Evolutionary conservation across 37 sponge, comb jelly and placozoan species (phyloP).

Genomic region (Hormiphora californensis): DNA sequence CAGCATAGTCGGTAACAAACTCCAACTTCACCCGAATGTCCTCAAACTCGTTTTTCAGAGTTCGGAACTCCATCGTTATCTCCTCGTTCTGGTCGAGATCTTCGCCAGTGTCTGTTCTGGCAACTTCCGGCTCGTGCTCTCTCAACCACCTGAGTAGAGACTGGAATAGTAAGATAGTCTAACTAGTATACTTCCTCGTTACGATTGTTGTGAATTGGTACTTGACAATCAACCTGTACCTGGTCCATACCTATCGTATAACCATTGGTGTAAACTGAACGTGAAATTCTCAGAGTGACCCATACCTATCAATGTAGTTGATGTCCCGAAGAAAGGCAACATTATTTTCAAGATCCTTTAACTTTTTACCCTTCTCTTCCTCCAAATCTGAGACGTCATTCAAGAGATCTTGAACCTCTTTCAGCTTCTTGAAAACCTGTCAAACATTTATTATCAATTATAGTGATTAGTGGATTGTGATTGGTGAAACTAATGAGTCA

Average conservation of each 20-base stretch:
- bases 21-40: neutral
- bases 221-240: no score
- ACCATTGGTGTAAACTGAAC: no score
- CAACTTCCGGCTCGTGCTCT: neutral
- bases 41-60: neutral
- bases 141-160: neutral
- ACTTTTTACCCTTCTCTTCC: neutral
- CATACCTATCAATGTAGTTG: conserved; percentile 4
- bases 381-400: neutral
- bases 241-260: no score
- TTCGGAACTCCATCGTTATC: neutral
- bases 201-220: no score
- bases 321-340: neutral
- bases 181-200: no score
- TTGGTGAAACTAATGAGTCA: no score
- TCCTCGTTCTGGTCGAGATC: conserved; percentile 21
- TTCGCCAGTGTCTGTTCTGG: neutral
- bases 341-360: neutral
- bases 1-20: neutral
- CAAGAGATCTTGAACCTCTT: neutral
- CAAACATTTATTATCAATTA: no score
- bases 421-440: neutral
- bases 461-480: no score
- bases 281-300: no score
- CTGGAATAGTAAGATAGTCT: no score